A percentile compares a stretch with the other conserved stretches of the same genome.
These are phyloP conservation scores for Antheraea yamamai DNA, from an alignment of 2,888 invertebrate species.

Conservation along the genomic window DNA sequence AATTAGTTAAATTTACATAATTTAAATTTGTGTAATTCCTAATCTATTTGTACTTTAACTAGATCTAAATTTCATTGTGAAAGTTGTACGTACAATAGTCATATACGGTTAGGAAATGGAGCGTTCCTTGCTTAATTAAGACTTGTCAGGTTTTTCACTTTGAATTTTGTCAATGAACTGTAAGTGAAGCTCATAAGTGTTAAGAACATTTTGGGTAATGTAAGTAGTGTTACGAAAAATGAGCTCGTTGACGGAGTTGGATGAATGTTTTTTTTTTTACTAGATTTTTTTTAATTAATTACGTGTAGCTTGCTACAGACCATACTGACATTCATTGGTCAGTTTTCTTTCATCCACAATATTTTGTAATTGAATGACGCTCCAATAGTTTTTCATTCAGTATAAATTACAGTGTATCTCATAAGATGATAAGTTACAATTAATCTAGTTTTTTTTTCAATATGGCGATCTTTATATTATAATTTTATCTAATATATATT, in stretches of 20 bases:
- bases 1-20: constrained; percentile 79
- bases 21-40: constrained; percentile 77
- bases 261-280: constrained; percentile 79
- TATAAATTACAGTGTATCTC: constrained; percentile 82
- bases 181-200: constrained; percentile 77
- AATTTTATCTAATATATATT: constrained; percentile 86
- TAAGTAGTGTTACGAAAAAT: constrained; percentile 75
- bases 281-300: constrained; percentile 76
- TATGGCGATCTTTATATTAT: constrained; percentile 83
- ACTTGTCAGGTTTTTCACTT: constrained; percentile 63
- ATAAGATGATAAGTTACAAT: constrained; percentile 80
- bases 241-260: constrained; percentile 76
- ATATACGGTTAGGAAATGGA: constrained; percentile 74
- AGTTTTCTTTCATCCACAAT: constrained; percentile 83
- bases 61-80: constrained; percentile 80
- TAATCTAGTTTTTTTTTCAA: constrained; percentile 82
- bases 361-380: constrained; percentile 72
- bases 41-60: constrained; percentile 81
- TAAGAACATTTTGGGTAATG: constrained; percentile 78
- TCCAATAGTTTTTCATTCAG: constrained; percentile 75
- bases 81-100: constrained; percentile 73
- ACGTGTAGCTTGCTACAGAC: constrained; percentile 77
- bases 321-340: constrained; percentile 75
- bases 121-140: constrained; percentile 75
- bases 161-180: constrained; percentile 72